A percentile compares a stretch with the other conserved stretches of the same genome.
phyloP scores from a whole-genome alignment of 2,113 vertebrate genomes.

The Stegostoma tigrinum region DNA sequence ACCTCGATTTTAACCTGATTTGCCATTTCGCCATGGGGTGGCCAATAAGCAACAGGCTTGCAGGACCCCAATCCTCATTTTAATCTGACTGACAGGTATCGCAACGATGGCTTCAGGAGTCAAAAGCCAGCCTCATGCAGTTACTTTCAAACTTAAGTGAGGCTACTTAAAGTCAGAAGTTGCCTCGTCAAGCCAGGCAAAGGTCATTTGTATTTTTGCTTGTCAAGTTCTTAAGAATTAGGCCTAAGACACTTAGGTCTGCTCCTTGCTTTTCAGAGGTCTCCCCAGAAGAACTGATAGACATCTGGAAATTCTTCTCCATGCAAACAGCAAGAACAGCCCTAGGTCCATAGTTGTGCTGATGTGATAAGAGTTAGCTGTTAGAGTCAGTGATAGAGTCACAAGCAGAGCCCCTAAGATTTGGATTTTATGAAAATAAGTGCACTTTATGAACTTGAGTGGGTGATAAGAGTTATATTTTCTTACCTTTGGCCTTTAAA shows the following conservation, averaged over 20 bases:
- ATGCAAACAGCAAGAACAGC: background rate
- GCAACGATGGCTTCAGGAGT: background rate
- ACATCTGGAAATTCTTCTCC: background rate
- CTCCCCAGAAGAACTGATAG: background rate
- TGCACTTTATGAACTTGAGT: background rate
- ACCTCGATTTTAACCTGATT: background rate
- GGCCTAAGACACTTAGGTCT: background rate
- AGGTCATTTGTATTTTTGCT: background rate
- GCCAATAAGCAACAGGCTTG: background rate
- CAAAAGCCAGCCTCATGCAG: background rate
- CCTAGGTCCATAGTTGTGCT: background rate
- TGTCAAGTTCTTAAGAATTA: background rate
- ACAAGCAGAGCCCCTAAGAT: background rate
- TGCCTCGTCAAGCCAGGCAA: background rate
- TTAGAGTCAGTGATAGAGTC: background rate
- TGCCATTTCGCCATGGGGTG: too few species aligned
- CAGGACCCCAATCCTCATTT: background rate
- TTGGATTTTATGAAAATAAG: background rate
- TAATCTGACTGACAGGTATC: background rate
- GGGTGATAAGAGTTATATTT: background rate
- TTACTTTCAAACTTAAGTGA: background rate
- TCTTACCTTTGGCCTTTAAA: too few species aligned
- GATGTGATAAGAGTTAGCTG: background rate
- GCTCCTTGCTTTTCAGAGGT: background rate
- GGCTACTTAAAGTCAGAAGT: background rate